Conservation (phyloP, 2,797 vertebrate species). For the Catharus ustulatus region DNA sequence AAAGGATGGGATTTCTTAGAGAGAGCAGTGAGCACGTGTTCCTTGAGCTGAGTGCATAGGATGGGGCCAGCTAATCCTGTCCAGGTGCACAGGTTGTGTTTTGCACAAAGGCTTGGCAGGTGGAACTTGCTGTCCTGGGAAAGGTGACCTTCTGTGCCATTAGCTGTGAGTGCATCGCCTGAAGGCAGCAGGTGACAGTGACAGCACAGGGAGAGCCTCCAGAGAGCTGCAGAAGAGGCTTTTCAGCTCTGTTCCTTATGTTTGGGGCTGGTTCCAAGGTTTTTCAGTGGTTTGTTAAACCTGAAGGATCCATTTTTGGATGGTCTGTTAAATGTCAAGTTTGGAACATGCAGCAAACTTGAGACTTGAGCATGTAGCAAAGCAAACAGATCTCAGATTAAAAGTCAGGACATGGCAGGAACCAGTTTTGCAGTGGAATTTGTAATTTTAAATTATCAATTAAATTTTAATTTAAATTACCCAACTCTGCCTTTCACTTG, state of each 20-base stretch:
- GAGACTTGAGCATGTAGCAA: neutral
- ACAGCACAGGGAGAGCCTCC: neutral
- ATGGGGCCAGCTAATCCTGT: neutral
- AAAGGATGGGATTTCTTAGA: neutral
- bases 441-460: neutral
- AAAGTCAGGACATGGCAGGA: neutral
- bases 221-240: neutral
- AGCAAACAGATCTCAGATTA: neutral
- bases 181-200: neutral
- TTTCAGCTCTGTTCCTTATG: neutral
- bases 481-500: neutral
- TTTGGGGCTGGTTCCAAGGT: neutral
- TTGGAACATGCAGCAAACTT: neutral
- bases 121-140: neutral
- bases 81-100: neutral
- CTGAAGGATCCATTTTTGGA: neutral
- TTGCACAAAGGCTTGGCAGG: neutral
- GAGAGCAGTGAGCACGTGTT: fast-evolving
- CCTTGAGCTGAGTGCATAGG: neutral
- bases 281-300: neutral
- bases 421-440: neutral
- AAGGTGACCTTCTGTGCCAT: neutral
- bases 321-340: neutral
- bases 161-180: neutral
- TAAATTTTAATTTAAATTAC: neutral